Evolutionary conservation across 2,113 vertebrate genomes (phyloP).

Genomic region (Cricetomys ansorgei): DNA sequence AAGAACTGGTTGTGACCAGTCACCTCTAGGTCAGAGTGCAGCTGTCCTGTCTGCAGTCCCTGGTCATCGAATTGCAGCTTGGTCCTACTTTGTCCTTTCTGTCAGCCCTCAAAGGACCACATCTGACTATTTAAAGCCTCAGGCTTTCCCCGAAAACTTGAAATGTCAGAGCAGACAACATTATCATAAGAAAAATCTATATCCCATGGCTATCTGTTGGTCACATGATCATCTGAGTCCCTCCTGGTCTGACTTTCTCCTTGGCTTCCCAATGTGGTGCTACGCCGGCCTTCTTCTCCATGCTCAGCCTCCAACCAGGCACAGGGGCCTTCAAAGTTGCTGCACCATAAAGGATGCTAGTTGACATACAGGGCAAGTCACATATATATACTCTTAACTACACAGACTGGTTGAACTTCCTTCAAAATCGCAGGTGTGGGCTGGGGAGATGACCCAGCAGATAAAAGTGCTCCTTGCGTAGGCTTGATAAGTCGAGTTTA

Average conservation of each 20-base stretch:
- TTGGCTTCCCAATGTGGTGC: background rate
- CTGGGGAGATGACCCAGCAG: background rate
- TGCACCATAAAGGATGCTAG: background rate
- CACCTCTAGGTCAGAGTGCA: background rate
- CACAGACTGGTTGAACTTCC: background rate
- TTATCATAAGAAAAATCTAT: background rate
- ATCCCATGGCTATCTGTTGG: background rate
- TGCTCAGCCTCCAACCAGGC: background rate
- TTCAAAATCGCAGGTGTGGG: background rate
- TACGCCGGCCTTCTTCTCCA: background rate
- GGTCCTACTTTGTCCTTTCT: background rate
- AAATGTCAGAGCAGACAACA: background rate
- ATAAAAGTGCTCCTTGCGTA: background rate
- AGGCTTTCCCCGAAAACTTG: background rate
- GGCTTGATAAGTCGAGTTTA: background rate
- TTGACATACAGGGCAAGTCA: background rate
- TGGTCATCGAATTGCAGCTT: background rate
- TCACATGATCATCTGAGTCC: background rate
- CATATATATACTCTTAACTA: rapidly evolving
- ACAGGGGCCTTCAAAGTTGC: background rate
- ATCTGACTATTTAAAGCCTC: background rate
- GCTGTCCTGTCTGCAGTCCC: background rate
- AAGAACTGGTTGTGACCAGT: background rate
- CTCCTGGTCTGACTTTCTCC: background rate
- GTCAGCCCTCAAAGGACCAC: background rate